Evolutionary conservation across 1,140 invertebrate species (phyloP), one percentile per base, ranked within the genome.

Genomic region (Drosophila saltans): DNA sequence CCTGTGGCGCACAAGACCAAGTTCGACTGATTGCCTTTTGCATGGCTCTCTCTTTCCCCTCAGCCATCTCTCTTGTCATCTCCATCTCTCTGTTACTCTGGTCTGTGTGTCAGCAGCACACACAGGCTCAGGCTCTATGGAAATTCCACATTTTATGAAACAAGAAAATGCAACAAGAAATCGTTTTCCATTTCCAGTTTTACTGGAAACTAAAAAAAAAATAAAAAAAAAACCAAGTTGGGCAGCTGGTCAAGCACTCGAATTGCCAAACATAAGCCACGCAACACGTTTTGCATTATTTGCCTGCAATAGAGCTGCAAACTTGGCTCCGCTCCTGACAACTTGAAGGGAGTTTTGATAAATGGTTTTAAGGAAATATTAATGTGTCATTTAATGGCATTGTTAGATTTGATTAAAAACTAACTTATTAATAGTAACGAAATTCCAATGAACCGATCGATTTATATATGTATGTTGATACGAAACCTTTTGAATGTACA

Each of bases 81-180:
- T 36, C n/a, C 6, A 30, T 7, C 41, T 45, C 61, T 45, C 33
- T 36, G 33, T 36, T 36, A 4, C n/a, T 52, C 48, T 55, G 48
- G 60, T 41, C 66, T 81, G 65, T 78, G 71, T 80, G 78, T 80
- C 78, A 80, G 78, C 75, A 64, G 71, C 72, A 69, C 75, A 73
- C 57, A 36, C 33, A 6, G 33, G 33, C 33, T 36, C 33, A 66
- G 56, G 65, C 57, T 74, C 80, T 80, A 84, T 85, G 81, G 78
- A 80, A 84, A 85, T 85, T 85, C 81, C 81, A 80, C 71, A 69
- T 78, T 84, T 71, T 80, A 85, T 78, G 74, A 79, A 84, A 84
- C 66, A 28, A 69, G 81, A 84, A 84, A 84, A 84, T 73, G 55
- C 76, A 71, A 60, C 76, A 84, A 72, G 76, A 79, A 76, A 79